These are phyloP conservation scores for Eunapius fragilis DNA, from an alignment of 37 sponge, comb jelly and placozoan species.

Conservation along the genomic window DNA sequence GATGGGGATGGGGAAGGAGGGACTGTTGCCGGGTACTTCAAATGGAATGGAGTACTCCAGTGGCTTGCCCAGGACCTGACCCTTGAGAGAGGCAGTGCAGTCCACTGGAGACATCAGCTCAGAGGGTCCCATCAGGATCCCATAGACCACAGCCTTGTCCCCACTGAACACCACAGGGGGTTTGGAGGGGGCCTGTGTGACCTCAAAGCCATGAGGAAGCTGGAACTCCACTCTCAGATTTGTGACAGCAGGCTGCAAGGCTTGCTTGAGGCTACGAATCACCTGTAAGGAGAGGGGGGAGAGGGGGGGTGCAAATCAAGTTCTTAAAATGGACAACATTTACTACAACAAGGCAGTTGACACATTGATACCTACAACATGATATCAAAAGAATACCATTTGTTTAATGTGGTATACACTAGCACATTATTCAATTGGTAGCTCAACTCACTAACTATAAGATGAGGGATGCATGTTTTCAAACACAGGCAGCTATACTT, in stretches of 20 bases:
- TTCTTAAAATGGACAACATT: neutral
- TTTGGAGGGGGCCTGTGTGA: slow-evolving; percentile 20
- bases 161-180: slow-evolving; percentile 52
- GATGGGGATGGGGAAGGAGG: neutral
- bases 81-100: slow-evolving; percentile 18
- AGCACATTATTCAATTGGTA: no score
- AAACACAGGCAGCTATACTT: no score
- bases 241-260: slow-evolving; percentile 53
- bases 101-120: neutral
- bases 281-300: slow-evolving; percentile 40
- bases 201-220: slow-evolving; percentile 4
- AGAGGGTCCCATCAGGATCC: slow-evolving; percentile 24
- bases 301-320: neutral
- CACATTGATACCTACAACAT: neutral
- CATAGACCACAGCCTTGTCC: slow-evolving; percentile 52
- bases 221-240: slow-evolving; percentile 8
- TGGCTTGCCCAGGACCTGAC: neutral
- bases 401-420: no score
- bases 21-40: neutral
- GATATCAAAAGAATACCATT: no score
- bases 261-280: slow-evolving; percentile 51
- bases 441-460: no score
- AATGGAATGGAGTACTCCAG: neutral
- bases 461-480: no score
- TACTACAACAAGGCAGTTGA: no score